A percentile compares a stretch with the other conserved stretches of the same genome.
These are phyloP conservation scores for Gerris lacustris DNA, from an alignment of 2,888 invertebrate species.

Conservation along the genomic window DNA sequence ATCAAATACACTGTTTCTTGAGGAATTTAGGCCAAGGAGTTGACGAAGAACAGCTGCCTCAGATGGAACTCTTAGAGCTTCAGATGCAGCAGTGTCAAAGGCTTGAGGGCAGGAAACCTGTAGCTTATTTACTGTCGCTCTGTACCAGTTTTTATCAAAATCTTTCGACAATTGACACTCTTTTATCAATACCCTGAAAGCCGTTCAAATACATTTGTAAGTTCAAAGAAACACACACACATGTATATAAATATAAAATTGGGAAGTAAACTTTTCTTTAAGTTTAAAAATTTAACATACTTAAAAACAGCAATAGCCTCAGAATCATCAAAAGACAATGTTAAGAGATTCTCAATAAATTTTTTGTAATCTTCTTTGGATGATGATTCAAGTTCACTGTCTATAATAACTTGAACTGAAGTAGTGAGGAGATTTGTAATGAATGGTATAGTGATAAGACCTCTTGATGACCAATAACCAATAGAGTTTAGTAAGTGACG, in stretches of 20 bases:
- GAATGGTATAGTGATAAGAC: conserved; percentile 24
- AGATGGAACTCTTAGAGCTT: conserved; percentile 27
- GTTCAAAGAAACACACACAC: too few species aligned
- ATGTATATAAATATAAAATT: too few species aligned
- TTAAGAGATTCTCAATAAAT: not conserved
- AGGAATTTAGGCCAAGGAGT: conserved; percentile 25
- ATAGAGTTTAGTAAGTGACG: conserved; percentile 25
- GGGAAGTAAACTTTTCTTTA: too few species aligned
- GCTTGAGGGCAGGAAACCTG: conserved; percentile 58
- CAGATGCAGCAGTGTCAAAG: conserved; percentile 45
- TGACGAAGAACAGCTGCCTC: conserved; percentile 21
- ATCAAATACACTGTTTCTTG: conserved; percentile 25
- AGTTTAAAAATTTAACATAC: not conserved
- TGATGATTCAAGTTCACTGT: conserved; percentile 36
- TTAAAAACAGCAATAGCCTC: conserved; percentile 1
- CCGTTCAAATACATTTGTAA: not conserved
- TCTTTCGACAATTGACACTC: not conserved
- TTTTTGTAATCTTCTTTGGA: conserved; percentile 36
- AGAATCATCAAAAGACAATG: not conserved
- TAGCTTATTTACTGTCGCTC: conserved; percentile 44
- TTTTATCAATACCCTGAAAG: conserved; percentile 4
- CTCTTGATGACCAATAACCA: conserved; percentile 16
- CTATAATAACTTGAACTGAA: conserved; percentile 13
- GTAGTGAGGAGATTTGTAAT: conserved; percentile 17
- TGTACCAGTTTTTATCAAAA: conserved; percentile 39